Evolutionary conservation across 2,797 vertebrate species (phyloP), one percentile per base, ranked within the genome.

Genomic region (Acanthurus lineatus): DNA sequence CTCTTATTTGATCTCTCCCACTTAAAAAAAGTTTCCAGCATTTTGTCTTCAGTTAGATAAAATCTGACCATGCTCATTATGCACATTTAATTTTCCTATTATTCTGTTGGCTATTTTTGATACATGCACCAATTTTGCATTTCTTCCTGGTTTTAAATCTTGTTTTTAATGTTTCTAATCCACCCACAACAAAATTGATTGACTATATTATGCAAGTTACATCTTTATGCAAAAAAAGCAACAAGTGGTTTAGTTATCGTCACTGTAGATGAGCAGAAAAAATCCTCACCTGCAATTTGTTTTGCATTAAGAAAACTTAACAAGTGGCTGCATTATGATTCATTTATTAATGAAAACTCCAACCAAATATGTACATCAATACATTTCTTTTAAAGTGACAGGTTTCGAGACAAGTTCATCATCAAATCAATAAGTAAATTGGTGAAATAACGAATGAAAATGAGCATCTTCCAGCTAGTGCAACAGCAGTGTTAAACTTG

Each of bases 261-360:
- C 19, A 1, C 25, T 56, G 9, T 6, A 10, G 10, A 35, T 52
- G 5, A 32, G 44, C 12, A 7, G 8, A 58, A 51, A 12, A 8
- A 40, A 1, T 40, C 40, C 40, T 40, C 7, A 8, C 40, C 40
- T 40, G 40, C 3, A 0, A 14, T 65, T 51, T 20, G 25, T 28
- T 67, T 62, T 53, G 10, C 19, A 5, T 69, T 48, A 9, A 81
- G 19, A 57, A 57, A 69, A 62, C 76, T 79, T 54, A 81, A 72
- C 58, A 76, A 54, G 10, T 2, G 4, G 10, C 6, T 88, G 83
- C 82, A 70, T 72, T 68, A 72, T 81, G 77, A 88, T 72, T 58
- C 0, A 52, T 92, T 93, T 91, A 93, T 91, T 92, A 73, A 89
- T 80, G 56, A 82, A 73, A 79, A 74, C 42, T 61, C 12, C 52